phyloP scores from a whole-genome alignment of 2,888 invertebrate species.

The Drosophila acutilabella region DNA sequence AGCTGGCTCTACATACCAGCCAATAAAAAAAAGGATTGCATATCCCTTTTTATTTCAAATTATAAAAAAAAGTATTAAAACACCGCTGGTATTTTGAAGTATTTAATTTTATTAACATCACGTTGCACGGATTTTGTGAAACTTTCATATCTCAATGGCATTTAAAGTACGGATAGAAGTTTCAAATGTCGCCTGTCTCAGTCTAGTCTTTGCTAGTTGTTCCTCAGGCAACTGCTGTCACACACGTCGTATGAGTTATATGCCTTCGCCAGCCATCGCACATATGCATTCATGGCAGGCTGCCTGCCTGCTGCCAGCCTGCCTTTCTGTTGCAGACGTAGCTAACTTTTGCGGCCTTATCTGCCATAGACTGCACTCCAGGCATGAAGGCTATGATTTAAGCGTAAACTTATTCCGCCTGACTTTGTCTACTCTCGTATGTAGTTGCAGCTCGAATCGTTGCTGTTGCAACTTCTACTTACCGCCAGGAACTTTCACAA shows the following conservation, averaged over 20 bases:
- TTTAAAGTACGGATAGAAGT: conserved; percentile 31
- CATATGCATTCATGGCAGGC: conserved; percentile 21
- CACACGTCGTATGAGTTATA: conserved; percentile 69
- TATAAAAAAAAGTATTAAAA: no score
- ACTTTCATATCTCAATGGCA: conserved; percentile 41
- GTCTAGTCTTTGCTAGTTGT: conserved; percentile 16
- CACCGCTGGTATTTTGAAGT: conserved; percentile 19
- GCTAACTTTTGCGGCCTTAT: conserved; percentile 66
- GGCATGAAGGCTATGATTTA: conserved; percentile 67
- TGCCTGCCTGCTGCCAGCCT: conserved; percentile 3
- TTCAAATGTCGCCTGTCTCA: conserved; percentile 31
- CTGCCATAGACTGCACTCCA: conserved; percentile 66
- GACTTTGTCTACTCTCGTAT: conserved; percentile 46
- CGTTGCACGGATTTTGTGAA: conserved; percentile 16
- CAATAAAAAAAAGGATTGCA: no score
- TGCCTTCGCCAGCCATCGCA: conserved; percentile 45
- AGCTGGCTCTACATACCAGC: no score
- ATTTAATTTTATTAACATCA: conserved; percentile 52
- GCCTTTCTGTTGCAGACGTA: conserved; percentile 29
- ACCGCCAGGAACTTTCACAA: conserved; percentile 62
- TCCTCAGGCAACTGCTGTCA: conserved; percentile 57
- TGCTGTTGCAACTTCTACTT: conserved; percentile 45
- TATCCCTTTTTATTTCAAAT: no score
- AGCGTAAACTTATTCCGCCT: conserved; percentile 62
- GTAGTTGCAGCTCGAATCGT: conserved; percentile 11